Percentiles rank a stretch among this genome's conserved stretches.
Conservation (phyloP, 2,113 vertebrate genomes). For the Monopterus albus region DNA sequence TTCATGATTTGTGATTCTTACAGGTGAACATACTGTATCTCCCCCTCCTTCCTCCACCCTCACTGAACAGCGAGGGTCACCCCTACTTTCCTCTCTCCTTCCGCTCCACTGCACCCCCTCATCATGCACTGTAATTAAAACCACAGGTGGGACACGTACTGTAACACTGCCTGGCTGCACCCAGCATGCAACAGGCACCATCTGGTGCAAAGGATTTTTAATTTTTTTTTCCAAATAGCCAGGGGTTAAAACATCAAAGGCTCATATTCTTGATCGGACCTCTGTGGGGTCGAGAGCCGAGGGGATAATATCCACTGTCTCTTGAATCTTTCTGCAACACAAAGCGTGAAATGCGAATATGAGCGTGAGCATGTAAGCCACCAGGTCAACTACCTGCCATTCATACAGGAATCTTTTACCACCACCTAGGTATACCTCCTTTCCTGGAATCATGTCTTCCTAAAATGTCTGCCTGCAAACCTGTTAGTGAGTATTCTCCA, state of each 20-base stretch:
- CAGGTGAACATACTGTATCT: conserved; percentile 34
- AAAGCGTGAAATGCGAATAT: conserved; percentile 79
- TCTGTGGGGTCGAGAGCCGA: conserved; percentile 57
- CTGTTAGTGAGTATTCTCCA: conserved; percentile 58
- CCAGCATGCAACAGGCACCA: conserved; percentile 82
- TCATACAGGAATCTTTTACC: conserved; percentile 38
- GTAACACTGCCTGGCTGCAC: conserved; percentile 77
- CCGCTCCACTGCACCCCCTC: conserved; percentile 69
- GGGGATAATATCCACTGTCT: conserved; percentile 71
- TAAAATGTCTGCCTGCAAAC: conserved; percentile 57
- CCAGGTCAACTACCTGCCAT: conserved; percentile 55
- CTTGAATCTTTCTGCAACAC: conserved; percentile 76
- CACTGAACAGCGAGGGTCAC: conserved; percentile 70
- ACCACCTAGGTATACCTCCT: conserved; percentile 37
- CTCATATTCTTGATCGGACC: conserved; percentile 77
- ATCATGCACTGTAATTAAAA: conserved; percentile 84
- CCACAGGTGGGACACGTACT: conserved; percentile 82
- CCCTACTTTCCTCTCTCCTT: conserved; percentile 66
- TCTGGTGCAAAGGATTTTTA: conserved; percentile 80
- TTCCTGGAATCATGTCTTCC: conserved; percentile 39
- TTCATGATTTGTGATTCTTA: conserved; percentile 23
- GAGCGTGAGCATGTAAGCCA: conserved; percentile 53
- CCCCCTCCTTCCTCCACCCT: conserved; percentile 13
- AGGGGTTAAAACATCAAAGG: conserved; percentile 84
- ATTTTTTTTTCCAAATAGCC: conserved; percentile 71